These are phyloP conservation scores for Dolichopus griseipennis DNA, from an alignment of 2,888 invertebrate genomes.

Conservation along the genomic window DNA sequence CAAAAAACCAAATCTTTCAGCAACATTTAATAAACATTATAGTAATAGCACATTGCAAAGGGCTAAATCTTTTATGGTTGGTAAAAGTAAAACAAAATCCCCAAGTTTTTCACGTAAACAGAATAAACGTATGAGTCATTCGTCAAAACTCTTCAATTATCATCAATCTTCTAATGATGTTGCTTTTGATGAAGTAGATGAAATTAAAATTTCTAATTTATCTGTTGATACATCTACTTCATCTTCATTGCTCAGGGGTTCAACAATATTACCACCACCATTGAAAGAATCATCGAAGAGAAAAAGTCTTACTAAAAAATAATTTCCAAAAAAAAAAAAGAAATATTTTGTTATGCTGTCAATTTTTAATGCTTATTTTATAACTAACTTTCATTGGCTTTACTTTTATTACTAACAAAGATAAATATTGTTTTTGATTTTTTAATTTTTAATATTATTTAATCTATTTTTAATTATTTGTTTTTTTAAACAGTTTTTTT, in stretches of 20 bases:
- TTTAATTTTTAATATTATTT: neutral
- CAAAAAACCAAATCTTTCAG: neutral
- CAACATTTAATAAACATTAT: neutral
- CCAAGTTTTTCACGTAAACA: neutral
- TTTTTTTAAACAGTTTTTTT: neutral
- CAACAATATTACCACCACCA: neutral
- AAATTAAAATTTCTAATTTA: neutral
- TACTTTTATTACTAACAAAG: neutral
- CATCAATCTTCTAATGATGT: neutral
- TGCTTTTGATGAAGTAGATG: neutral
- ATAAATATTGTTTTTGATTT: neutral
- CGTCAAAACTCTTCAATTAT: too few relatives aligned
- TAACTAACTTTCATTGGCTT: neutral
- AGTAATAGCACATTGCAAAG: neutral
- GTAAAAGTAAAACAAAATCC: neutral
- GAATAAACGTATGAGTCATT: neutral
- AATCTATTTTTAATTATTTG: neutral
- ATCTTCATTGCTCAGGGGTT: too few relatives aligned
- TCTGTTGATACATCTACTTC: neutral
- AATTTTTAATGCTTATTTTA: neutral
- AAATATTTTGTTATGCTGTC: neutral
- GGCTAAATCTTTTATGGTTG: constrained; percentile 1
- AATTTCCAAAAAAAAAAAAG: neutral
- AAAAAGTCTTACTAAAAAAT: neutral
- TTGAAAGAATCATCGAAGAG: neutral